Evolutionary conservation across 2,888 invertebrate genomes (phyloP), one percentile per base, ranked within the genome.

Genomic region (Microctonus hyperodae): DNA sequence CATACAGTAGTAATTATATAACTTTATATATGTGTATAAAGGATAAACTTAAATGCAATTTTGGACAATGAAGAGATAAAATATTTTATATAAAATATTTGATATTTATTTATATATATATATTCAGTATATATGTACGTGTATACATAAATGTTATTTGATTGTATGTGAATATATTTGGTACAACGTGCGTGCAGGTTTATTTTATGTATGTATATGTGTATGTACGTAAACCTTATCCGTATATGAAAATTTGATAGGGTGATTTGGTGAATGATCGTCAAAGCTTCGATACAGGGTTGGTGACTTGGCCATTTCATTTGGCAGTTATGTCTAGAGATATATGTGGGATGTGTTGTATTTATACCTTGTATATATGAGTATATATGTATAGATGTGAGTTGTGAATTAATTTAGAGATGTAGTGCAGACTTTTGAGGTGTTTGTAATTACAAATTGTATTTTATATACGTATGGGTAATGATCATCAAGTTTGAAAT

Each of bases 381-480:
- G n/a, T n/a, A n/a, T n/a, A n/a, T n/a, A n/a, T n/a, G n/a, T n/a
- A n/a, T n/a, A n/a, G n/a, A n/a, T n/a, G n/a, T n/a, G n/a, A n/a
- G n/a, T n/a, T n/a, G n/a, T n/a, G n/a, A n/a, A n/a, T n/a, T n/a
- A n/a, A n/a, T n/a, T n/a, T n/a, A n/a, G n/a, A 80, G 80, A 81
- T 73, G 73, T 75, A 69, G 78, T 81, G 79, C 74, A 70, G 77
- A 50, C 74, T 79, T 79, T 79, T 78, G 78, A 79, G 80, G 80
- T 80, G 79, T 79, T 78, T 76, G 75, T 80, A 79, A 78, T 80
- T 77, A 76, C 78, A 65, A 68, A 71, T 73, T 72, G 64, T 71
- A 72, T 74, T 57, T 22, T 20, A 53, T 53, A 28, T 53, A 25
- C 25, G 51, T 23, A 13, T 25, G 28, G 1, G n/a, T n/a, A n/a